Evolutionary conservation across 2,113 vertebrate species (phyloP).

Genomic region (Euleptes europaea): DNA sequence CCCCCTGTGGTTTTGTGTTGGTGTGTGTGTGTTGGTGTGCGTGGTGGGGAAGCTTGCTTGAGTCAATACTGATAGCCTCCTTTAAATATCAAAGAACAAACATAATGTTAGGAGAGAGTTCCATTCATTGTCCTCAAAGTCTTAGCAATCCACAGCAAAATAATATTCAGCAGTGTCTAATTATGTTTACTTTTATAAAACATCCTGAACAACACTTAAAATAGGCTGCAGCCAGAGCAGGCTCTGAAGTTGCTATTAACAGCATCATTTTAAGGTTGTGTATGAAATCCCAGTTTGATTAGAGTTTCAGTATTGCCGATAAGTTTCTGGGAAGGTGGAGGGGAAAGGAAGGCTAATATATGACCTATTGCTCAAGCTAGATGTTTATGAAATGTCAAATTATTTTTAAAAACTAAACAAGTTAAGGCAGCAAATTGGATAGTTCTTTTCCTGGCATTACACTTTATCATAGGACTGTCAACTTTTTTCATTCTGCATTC

Average conservation of each 20-base stretch:
- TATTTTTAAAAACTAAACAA: not conserved
- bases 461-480: not conserved
- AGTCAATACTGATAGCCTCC: not conserved
- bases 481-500: not conserved
- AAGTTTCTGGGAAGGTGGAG: not conserved
- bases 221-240: not conserved
- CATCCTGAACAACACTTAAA: not conserved
- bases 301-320: not conserved
- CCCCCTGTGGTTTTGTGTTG: not conserved
- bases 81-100: not conserved
- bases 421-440: not conserved
- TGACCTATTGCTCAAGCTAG: not conserved
- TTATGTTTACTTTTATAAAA: not conserved
- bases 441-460: not conserved
- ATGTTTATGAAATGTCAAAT: not conserved
- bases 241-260: not conserved
- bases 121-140: not conserved
- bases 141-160: not conserved
- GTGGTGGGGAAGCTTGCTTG: not conserved
- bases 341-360: not conserved
- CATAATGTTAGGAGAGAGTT: not conserved
- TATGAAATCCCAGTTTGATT: not conserved
- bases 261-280: not conserved
- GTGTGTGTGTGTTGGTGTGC: no score
- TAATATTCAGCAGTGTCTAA: not conserved